Conservation (phyloP, 2,888 invertebrate genomes). For the Caradrina kadenii region DNA sequence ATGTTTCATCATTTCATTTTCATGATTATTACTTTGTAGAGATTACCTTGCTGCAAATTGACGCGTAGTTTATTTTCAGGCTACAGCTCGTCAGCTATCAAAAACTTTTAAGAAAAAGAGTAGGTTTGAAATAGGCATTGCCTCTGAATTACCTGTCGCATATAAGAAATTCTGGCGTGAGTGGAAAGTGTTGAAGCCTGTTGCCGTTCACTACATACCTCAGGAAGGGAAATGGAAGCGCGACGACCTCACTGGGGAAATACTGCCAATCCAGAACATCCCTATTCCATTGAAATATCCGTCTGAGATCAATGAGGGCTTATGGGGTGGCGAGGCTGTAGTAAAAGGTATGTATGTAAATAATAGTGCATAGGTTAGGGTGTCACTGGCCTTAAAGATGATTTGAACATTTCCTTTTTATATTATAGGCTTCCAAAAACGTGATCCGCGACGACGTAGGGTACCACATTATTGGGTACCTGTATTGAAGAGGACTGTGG, state of each 20-base stretch:
- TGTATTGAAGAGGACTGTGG: conserved; percentile 93
- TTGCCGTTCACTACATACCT: conserved; percentile 93
- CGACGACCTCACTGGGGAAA: conserved; percentile 93
- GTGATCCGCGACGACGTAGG: conserved; percentile 90
- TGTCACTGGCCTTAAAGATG: conserved; percentile 5
- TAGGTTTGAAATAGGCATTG: conserved; percentile 92
- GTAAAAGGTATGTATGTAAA: conserved; percentile 92
- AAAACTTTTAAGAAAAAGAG: conserved; percentile 88
- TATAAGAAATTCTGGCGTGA: conserved; percentile 97
- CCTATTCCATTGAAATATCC: conserved; percentile 95
- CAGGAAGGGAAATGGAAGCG: conserved; percentile 93
- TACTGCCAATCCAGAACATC: conserved; percentile 93
- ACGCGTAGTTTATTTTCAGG: conserved; percentile 77
- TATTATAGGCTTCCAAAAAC: conserved; percentile 92
- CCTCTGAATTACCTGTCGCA: conserved; percentile 93
- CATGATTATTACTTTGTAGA: conserved; percentile 60
- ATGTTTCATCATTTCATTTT: conserved; percentile 70
- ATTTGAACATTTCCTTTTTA: neutral
- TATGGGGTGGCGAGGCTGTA: conserved; percentile 99
- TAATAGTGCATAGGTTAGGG: conserved; percentile 36
- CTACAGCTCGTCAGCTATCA: conserved; percentile 85
- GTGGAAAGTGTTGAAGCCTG: conserved; percentile 93
- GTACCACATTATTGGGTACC: conserved; percentile 98
- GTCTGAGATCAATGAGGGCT: conserved; percentile 94
- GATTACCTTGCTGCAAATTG: conserved; percentile 67